phyloP scores from a whole-genome alignment of 1,140 invertebrate genomes.

The Metopolophium dirhodum region DNA sequence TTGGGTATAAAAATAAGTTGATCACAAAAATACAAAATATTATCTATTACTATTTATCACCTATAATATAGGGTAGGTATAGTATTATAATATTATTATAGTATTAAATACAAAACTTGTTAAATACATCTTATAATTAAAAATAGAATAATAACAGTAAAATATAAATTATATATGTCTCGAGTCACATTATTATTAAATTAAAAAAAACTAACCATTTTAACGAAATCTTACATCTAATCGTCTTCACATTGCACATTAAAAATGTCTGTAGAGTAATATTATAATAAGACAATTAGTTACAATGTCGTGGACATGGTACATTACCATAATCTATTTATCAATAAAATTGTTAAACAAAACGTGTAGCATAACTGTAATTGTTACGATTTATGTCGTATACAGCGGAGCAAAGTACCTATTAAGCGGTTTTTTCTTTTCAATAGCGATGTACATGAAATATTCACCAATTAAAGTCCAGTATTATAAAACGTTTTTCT shows the following conservation, averaged over 20 bases:
- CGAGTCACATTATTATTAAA: background rate
- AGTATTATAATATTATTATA: too few relatives aligned
- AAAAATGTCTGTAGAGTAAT: background rate
- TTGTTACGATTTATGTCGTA: background rate
- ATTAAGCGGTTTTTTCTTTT: background rate
- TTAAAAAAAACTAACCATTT: background rate
- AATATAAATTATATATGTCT: background rate
- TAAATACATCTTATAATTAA: background rate
- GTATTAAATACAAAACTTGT: background rate
- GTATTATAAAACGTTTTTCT: background rate
- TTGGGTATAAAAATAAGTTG: background rate
- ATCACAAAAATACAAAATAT: background rate
- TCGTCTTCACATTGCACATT: background rate
- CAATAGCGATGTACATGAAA: background rate
- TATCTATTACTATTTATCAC: too few relatives aligned
- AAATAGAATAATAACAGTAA: background rate
- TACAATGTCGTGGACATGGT: background rate
- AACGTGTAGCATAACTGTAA: background rate
- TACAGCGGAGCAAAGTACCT: too few relatives aligned
- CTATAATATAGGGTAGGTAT: too few relatives aligned
- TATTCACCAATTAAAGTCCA: background rate
- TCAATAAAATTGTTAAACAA: background rate
- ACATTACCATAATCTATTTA: background rate
- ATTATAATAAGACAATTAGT: background rate
- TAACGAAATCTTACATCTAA: background rate